These are phyloP conservation scores for Garra rufa DNA, from an alignment of 2,113 vertebrate species.

Conservation along the genomic window DNA sequence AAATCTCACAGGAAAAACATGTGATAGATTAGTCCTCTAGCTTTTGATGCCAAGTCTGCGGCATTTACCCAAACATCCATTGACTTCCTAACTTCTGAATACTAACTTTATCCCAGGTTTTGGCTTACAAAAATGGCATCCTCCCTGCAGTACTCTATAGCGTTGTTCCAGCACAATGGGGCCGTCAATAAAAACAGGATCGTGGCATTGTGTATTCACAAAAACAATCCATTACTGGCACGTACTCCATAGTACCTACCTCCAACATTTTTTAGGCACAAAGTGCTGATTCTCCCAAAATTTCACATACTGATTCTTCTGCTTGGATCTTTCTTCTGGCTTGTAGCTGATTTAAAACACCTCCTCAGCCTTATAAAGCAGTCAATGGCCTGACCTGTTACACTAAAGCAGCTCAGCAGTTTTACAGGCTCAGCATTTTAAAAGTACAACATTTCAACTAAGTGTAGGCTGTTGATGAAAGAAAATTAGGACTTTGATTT, in stretches of 20 bases:
- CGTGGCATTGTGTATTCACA: not conserved
- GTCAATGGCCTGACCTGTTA: not conserved
- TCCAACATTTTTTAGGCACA: not conserved
- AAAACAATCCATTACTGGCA: constrained; percentile 1
- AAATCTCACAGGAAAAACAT: not conserved
- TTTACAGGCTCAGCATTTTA: not conserved
- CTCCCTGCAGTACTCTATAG: not conserved
- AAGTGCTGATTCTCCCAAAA: not conserved
- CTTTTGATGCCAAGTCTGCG: not conserved
- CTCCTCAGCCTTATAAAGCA: not conserved
- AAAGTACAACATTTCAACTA: not conserved
- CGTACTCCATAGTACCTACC: not conserved
- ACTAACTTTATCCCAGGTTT: not conserved
- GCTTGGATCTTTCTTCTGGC: not conserved
- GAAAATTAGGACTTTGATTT: not conserved
- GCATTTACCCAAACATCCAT: too few relatives aligned
- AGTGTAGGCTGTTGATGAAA: not conserved
- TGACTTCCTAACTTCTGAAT: not conserved
- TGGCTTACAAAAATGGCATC: not conserved
- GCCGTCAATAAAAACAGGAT: not conserved
- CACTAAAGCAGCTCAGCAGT: not conserved
- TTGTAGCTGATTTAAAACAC: not conserved
- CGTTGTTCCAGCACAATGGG: not conserved
- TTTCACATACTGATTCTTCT: not conserved
- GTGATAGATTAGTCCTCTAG: not conserved